Evolutionary conservation across 2,113 vertebrate genomes (phyloP).

Genomic region (Oreochromis aureus): DNA sequence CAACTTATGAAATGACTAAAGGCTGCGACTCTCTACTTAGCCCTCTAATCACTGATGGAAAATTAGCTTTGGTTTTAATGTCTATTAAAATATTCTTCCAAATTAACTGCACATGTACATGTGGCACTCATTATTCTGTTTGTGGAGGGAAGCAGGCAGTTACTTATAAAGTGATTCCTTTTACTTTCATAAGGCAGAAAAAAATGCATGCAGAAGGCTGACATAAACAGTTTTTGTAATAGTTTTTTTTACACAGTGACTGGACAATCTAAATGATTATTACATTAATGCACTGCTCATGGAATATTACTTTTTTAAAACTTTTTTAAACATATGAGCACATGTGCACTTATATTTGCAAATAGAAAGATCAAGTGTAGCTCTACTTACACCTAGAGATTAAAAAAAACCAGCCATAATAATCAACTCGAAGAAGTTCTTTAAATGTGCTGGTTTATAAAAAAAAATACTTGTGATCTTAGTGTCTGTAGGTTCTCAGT

Average conservation of each 20-base stretch:
- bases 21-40: slow-evolving; percentile 2
- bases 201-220: background rate
- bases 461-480: background rate
- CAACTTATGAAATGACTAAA: slow-evolving; percentile 38
- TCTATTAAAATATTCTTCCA: slow-evolving; percentile 23
- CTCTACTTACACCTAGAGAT: background rate
- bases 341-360: background rate
- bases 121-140: background rate
- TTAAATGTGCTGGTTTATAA: background rate
- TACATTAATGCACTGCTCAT: background rate
- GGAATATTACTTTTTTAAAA: fast-evolving
- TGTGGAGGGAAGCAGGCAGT: background rate
- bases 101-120: slow-evolving; percentile 23
- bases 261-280: background rate
- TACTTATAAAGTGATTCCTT: background rate
- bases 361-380: background rate
- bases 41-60: slow-evolving; percentile 7
- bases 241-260: background rate
- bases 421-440: background rate
- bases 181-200: background rate
- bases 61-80: slow-evolving; percentile 21
- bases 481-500: background rate
- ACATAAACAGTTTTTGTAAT: fast-evolving
- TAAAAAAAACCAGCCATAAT: background rate
- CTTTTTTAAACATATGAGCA: background rate